phyloP scores from a whole-genome alignment of 2,797 vertebrate species.

The Tapera naevia region DNA sequence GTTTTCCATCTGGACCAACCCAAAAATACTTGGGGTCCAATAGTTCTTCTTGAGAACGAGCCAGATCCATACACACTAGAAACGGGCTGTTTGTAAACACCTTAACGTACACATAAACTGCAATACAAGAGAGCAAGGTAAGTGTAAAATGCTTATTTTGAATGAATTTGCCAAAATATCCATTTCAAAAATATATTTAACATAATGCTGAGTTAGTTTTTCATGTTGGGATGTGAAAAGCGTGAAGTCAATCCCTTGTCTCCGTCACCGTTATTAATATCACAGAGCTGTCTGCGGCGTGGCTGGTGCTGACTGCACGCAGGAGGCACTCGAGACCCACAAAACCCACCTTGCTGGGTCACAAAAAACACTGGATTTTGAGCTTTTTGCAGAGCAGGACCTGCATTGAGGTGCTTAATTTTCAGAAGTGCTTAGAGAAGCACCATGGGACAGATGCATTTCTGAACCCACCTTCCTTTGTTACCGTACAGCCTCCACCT shows the following conservation, averaged over 20 bases:
- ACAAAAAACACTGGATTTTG: neutral
- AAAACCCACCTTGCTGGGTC: accelerated
- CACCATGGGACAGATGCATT: neutral
- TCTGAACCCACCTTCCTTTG: neutral
- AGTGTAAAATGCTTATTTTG: neutral
- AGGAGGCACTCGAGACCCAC: neutral
- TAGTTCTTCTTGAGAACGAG: conserved; percentile 63
- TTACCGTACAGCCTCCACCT: neutral
- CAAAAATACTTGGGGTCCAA: conserved; percentile 76
- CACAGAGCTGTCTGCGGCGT: neutral
- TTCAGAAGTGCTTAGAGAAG: neutral
- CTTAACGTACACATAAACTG: conserved; percentile 77
- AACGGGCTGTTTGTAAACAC: conserved; percentile 69
- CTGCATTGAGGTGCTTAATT: neutral
- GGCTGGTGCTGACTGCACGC: neutral
- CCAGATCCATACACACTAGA: conserved; percentile 74
- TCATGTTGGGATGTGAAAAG: neutral
- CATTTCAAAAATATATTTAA: accelerated
- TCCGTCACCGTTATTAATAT: neutral
- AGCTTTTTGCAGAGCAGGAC: neutral
- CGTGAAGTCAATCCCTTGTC: neutral
- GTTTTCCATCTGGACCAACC: conserved; percentile 75
- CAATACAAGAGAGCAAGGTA: conserved; percentile 5
- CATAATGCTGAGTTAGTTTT: neutral
- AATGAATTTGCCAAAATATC: neutral